Evolutionary conservation across 2,888 invertebrate species (phyloP).

Genomic region (Tethea ocularis): DNA sequence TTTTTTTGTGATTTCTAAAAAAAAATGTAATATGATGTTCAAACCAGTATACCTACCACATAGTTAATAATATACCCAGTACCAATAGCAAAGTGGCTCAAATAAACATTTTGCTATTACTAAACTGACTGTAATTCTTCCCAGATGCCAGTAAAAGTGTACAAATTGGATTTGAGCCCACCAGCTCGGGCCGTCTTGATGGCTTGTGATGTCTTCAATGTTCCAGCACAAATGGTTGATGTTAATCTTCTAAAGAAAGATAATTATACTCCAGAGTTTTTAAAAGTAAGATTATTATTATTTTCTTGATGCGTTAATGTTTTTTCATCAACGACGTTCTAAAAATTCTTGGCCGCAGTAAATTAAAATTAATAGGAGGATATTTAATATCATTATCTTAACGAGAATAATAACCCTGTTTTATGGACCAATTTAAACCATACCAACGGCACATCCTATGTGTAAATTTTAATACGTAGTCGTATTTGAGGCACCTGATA

Average conservation of each 20-base stretch:
- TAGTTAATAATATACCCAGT: background rate
- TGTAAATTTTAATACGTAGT: too few species aligned
- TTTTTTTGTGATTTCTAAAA: too few species aligned
- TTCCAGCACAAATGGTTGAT: slow-evolving; percentile 46
- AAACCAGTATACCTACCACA: too few species aligned
- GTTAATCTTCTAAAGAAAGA: slow-evolving; percentile 52
- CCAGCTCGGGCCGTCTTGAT: slow-evolving; percentile 59
- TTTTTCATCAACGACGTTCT: too few species aligned
- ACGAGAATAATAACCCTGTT: background rate
- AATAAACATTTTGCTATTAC: background rate
- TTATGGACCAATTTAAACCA: background rate
- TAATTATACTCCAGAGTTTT: slow-evolving; percentile 60
- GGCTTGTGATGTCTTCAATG: slow-evolving; percentile 48
- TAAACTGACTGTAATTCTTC: slow-evolving; percentile 15
- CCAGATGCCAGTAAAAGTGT: slow-evolving; percentile 59
- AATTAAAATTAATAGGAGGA: too few species aligned
- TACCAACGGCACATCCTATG: too few species aligned
- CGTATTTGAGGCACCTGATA: too few species aligned
- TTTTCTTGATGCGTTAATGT: too few species aligned
- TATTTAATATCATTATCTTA: too few species aligned
- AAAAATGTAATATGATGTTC: too few species aligned
- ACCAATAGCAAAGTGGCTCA: background rate
- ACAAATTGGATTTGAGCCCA: slow-evolving; percentile 54
- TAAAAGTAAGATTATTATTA: slow-evolving; percentile 56
- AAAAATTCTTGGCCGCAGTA: too few species aligned